phyloP scores from a whole-genome alignment of 2,888 invertebrate species.

The Campoplex nolae region DNA sequence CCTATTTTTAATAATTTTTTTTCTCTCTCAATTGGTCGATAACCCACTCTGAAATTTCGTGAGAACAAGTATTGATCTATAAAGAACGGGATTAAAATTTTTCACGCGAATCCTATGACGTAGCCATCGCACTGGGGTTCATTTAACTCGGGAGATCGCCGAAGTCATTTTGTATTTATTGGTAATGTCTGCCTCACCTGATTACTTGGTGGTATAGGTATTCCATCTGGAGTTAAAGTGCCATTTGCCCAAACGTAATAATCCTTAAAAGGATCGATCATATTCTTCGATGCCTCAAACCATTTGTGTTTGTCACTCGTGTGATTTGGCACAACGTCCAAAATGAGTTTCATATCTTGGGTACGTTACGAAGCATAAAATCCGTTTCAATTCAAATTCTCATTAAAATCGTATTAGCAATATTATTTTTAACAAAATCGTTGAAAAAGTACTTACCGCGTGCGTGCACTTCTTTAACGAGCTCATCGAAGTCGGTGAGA shows the following conservation, averaged over 20 bases:
- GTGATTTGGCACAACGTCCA: slow-evolving; percentile 81
- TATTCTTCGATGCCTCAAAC: slow-evolving; percentile 75
- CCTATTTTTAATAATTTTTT: too few relatives aligned
- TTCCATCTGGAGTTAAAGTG: slow-evolving; percentile 76
- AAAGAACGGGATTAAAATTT: too few relatives aligned
- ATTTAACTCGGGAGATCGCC: too few relatives aligned
- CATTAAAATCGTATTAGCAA: not conserved
- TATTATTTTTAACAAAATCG: not conserved
- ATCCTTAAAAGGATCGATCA: slow-evolving; percentile 70
- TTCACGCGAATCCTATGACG: too few relatives aligned
- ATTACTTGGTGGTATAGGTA: slow-evolving; percentile 89
- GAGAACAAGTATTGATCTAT: too few relatives aligned
- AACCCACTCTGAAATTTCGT: too few relatives aligned
- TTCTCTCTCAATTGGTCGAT: too few relatives aligned
- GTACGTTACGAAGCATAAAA: not conserved
- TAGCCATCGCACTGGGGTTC: too few relatives aligned
- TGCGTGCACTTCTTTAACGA: slow-evolving; percentile 73
- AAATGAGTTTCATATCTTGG: slow-evolving; percentile 78
- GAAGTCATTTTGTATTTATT: too few relatives aligned
- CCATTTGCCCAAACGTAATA: slow-evolving; percentile 80
- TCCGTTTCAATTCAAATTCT: not conserved
- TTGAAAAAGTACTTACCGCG: slow-evolving; percentile 70
- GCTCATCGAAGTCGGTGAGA: slow-evolving; percentile 73
- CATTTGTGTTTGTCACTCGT: slow-evolving; percentile 78
- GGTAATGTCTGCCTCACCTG: slow-evolving; percentile 86